Evolutionary conservation across 1,140 invertebrate species (phyloP).

Genomic region (Drosophila mojavensis): DNA sequence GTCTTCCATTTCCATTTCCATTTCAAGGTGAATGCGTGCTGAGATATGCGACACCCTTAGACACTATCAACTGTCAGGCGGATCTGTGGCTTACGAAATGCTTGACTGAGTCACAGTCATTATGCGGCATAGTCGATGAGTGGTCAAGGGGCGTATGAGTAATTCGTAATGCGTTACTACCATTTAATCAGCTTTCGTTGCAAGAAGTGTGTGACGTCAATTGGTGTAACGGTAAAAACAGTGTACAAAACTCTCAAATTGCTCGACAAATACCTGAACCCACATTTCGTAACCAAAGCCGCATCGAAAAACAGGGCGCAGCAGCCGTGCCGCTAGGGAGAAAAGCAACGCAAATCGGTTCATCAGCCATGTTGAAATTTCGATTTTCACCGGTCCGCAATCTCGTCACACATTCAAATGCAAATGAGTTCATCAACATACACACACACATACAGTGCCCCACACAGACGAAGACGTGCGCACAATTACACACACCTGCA

Average conservation of each 20-base stretch:
- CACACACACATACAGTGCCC: conserved; percentile 31
- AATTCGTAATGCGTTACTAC: conserved; percentile 61
- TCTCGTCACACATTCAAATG: conserved; percentile 57
- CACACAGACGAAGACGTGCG: conserved; percentile 11
- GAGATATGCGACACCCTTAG: conserved; percentile 43
- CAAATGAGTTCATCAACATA: conserved; percentile 61
- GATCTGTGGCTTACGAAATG: conserved; percentile 70
- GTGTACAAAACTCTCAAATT: conserved; percentile 38
- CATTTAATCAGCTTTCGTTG: conserved; percentile 69
- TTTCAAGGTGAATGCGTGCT: conserved; percentile 77
- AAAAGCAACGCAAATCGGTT: conserved; percentile 48
- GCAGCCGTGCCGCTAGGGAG: conserved; percentile 46
- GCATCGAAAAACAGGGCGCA: conserved; percentile 56
- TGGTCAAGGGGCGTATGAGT: conserved; percentile 69
- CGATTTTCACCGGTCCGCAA: conserved; percentile 61
- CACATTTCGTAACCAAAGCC: conserved; percentile 62
- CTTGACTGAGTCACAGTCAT: conserved; percentile 66
- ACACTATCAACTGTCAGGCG: conserved; percentile 14
- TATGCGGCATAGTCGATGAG: conserved; percentile 36
- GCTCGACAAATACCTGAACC: neutral
- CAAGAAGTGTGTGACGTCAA: conserved; percentile 62
- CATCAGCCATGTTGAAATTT: conserved; percentile 58
- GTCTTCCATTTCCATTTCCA: conserved; percentile 10
- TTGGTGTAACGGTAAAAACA: conserved; percentile 65
- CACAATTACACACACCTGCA: conserved; percentile 26